Conservation (phyloP, 2,797 vertebrate species). For the Prionace glauca region DNA sequence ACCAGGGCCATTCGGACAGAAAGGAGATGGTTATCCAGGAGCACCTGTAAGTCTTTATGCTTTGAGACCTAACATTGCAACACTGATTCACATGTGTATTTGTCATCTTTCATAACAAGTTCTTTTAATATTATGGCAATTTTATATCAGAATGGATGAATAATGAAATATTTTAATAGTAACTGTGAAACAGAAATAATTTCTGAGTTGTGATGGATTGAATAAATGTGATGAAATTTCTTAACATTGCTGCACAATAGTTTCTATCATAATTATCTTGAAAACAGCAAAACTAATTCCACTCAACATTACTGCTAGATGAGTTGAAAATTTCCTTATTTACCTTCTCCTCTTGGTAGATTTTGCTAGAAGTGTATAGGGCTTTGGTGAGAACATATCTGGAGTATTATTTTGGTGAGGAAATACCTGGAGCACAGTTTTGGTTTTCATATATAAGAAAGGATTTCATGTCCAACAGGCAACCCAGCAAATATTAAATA, state of each 20-base stretch:
- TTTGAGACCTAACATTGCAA: background rate
- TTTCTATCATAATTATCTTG: background rate
- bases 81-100: background rate
- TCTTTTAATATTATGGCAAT: background rate
- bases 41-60: conserved; percentile 62
- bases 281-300: background rate
- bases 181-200: background rate
- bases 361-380: too few species aligned
- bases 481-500: too few species aligned
- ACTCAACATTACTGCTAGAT: background rate
- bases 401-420: too few species aligned
- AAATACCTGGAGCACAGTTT: too few species aligned
- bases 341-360: background rate
- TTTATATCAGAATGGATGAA: conserved; percentile 3
- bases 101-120: background rate
- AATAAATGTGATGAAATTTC: background rate
- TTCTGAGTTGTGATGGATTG: background rate
- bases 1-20: conserved; percentile 67
- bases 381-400: too few species aligned
- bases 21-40: conserved; percentile 77
- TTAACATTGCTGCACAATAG: background rate
- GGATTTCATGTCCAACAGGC: too few species aligned
- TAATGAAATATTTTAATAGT: background rate
- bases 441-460: too few species aligned
- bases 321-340: background rate